A percentile compares a stretch with the other conserved stretches of the same genome.
phyloP scores from a whole-genome alignment of 2,888 invertebrate genomes.

The Caenorhabditis sp. region DNA sequence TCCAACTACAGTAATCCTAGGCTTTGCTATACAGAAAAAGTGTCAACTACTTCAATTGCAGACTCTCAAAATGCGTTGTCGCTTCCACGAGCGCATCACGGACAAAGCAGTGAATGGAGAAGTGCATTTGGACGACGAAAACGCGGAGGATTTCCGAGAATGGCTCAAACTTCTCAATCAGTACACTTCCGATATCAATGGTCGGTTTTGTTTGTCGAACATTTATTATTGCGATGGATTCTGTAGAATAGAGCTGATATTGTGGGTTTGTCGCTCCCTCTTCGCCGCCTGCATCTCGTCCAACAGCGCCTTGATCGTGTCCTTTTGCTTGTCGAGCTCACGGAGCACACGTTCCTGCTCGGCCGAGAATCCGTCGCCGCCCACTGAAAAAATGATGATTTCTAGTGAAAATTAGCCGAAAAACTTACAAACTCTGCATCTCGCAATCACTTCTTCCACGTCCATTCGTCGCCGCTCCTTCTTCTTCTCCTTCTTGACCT shows the following conservation, averaged over 20 bases:
- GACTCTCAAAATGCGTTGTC: too few relatives aligned
- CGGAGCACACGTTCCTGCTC: background rate
- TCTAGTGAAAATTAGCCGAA: background rate
- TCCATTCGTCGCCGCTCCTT: too few relatives aligned
- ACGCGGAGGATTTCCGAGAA: too few relatives aligned
- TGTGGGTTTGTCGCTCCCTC: background rate
- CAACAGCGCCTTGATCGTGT: constrained; percentile 1
- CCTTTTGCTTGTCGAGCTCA: background rate
- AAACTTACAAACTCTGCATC: background rate
- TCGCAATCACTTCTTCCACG: background rate
- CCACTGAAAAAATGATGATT: constrained; percentile 4
- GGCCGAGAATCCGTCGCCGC: background rate
- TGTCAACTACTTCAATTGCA: too few relatives aligned
- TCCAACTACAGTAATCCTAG: too few relatives aligned
- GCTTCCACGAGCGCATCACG: too few relatives aligned
- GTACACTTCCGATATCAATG: background rate
- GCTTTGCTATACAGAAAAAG: too few relatives aligned
- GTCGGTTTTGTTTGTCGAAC: background rate
- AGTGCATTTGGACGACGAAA: too few relatives aligned
- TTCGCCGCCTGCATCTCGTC: constrained; percentile 9
- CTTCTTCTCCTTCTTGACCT: background rate
- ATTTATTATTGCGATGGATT: background rate
- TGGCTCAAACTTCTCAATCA: background rate
- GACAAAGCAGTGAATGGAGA: too few relatives aligned
- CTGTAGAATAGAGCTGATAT: background rate